These are phyloP conservation scores for Rhea americana DNA, from an alignment of 2,113 vertebrate genomes.

Conservation along the genomic window DNA sequence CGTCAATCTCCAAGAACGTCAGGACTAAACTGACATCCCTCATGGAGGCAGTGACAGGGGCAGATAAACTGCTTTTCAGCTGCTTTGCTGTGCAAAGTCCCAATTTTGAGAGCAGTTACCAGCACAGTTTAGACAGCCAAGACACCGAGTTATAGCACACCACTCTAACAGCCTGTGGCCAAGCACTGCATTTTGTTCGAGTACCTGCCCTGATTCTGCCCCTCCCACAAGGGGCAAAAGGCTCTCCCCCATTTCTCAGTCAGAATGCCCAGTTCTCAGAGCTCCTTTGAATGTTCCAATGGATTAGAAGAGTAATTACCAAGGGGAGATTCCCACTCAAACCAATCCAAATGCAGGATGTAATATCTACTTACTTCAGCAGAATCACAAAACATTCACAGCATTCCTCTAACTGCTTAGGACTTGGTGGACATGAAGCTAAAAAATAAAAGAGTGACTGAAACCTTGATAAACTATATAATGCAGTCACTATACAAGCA, in stretches of 20 bases:
- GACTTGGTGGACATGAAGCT: constrained; percentile 87
- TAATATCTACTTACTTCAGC: constrained; percentile 83
- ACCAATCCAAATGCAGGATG: background rate
- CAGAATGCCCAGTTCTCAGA: background rate
- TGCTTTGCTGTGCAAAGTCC: background rate
- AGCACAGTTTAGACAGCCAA: background rate
- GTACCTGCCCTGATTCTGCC: background rate
- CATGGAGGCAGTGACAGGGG: background rate
- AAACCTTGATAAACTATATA: background rate
- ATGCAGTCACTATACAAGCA: background rate
- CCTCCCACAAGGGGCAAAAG: background rate
- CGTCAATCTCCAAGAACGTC: background rate
- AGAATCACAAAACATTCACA: constrained; percentile 85
- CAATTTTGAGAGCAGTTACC: background rate
- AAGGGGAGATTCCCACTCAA: background rate
- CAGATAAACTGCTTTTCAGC: background rate
- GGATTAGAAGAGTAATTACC: background rate
- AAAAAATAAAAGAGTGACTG: constrained; percentile 1
- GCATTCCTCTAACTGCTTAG: constrained; percentile 84
- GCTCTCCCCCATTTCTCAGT: background rate
- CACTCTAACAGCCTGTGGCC: background rate
- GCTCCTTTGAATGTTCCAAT: background rate
- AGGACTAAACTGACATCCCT: background rate
- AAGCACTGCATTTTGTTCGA: background rate
- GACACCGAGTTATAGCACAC: background rate